These are phyloP conservation scores for Falcaria lacertinaria DNA, from an alignment of 2,888 invertebrate genomes.

Conservation along the genomic window DNA sequence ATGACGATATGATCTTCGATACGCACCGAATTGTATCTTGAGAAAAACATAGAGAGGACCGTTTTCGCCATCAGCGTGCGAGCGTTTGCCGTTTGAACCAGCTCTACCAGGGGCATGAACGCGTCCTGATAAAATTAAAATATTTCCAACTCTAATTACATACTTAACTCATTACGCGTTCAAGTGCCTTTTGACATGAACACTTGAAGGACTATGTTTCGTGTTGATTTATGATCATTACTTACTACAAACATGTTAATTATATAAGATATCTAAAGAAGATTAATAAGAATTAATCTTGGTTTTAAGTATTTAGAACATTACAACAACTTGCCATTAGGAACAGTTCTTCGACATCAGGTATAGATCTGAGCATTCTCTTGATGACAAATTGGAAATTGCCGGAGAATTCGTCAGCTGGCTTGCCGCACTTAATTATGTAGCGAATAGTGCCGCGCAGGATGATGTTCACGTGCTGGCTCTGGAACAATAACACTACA, in stretches of 20 bases:
- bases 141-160: not conserved
- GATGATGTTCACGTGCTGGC: slow-evolving; percentile 90
- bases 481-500: slow-evolving; percentile 72
- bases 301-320: not conserved
- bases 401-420: slow-evolving; percentile 88
- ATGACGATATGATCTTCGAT: slow-evolving; percentile 92
- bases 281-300: too few relatives aligned
- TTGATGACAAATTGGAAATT: slow-evolving; percentile 88
- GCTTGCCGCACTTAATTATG: slow-evolving; percentile 85
- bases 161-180: too few relatives aligned
- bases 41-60: slow-evolving; percentile 83
- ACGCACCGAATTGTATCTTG: slow-evolving; percentile 60
- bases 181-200: too few relatives aligned
- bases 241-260: too few relatives aligned
- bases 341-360: slow-evolving; percentile 89
- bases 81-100: slow-evolving; percentile 91
- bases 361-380: slow-evolving; percentile 86
- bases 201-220: too few relatives aligned
- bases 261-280: too few relatives aligned
- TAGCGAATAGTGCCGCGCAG: slow-evolving; percentile 92
- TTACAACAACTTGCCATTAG: slow-evolving; percentile 82
- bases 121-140: slow-evolving; percentile 83
- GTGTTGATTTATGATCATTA: too few relatives aligned
- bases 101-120: slow-evolving; percentile 92
- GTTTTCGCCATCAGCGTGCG: slow-evolving; percentile 92